Conservation (phyloP, 2,113 vertebrate genomes). For the Synodontis membranacea region DNA sequence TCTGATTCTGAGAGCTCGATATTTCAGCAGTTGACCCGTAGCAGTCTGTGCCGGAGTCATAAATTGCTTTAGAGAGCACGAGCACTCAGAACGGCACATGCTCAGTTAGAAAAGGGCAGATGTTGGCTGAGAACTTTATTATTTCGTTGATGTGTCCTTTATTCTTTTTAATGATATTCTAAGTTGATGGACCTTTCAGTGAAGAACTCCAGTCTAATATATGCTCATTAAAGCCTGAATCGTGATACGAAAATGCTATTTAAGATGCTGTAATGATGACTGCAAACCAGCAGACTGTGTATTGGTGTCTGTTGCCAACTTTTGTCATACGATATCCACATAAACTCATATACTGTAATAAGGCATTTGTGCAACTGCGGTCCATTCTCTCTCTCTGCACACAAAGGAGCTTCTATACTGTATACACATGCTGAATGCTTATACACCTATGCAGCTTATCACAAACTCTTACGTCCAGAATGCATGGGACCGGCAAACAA, state of each 20-base stretch:
- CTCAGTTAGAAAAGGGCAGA: not conserved
- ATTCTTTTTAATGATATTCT: not conserved
- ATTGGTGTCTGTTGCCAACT: not conserved
- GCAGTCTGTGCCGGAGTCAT: not conserved
- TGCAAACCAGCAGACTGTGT: not conserved
- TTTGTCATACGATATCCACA: not conserved
- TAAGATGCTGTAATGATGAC: not conserved
- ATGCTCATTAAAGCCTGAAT: not conserved
- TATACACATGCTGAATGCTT: slow-evolving; percentile 26
- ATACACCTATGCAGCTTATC: slow-evolving; percentile 34
- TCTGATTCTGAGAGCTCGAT: slow-evolving; percentile 16
- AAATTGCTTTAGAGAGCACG: slow-evolving; percentile 11
- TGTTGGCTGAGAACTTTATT: not conserved
- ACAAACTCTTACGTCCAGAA: slow-evolving; percentile 23
- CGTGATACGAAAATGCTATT: not conserved
- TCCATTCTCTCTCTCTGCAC: not conserved
- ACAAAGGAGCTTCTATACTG: not conserved
- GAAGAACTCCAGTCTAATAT: not conserved
- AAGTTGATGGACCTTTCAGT: not conserved
- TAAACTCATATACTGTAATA: slow-evolving; percentile 2
- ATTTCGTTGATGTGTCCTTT: not conserved
- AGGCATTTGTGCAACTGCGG: not conserved
- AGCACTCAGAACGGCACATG: not conserved
- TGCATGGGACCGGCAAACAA: slow-evolving; percentile 22
- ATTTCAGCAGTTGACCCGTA: slow-evolving; percentile 35